Percentiles rank a stretch among this genome's conserved stretches.
Conservation (phyloP, 2,797 vertebrate genomes). For the Darevskia nairensis region DNA sequence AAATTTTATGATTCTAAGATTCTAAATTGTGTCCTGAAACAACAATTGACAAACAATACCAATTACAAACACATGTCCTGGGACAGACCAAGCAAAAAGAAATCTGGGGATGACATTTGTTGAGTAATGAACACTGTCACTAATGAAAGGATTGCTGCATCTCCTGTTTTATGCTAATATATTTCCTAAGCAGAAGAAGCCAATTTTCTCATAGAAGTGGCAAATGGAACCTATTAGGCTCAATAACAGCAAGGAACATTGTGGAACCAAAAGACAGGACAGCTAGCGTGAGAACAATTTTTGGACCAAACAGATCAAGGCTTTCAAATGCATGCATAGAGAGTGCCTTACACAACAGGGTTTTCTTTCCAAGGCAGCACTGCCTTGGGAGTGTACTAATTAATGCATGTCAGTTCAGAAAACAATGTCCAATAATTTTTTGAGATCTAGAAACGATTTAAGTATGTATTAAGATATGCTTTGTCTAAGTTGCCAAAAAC, state of each 20-base stretch:
- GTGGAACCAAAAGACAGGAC: neutral
- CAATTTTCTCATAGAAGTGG: slow-evolving; percentile 30
- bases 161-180: slow-evolving; percentile 51
- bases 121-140: slow-evolving; percentile 59
- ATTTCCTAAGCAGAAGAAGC: slow-evolving; percentile 58
- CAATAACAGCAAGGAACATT: slow-evolving; percentile 48
- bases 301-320: slow-evolving; percentile 26
- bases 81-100: slow-evolving; percentile 53
- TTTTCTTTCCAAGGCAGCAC: neutral
- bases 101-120: slow-evolving; percentile 50
- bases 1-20: slow-evolving; percentile 55
- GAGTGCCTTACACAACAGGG: slow-evolving; percentile 6
- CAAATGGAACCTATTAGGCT: slow-evolving; percentile 63
- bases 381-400: neutral
- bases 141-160: slow-evolving; percentile 46
- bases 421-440: neutral
- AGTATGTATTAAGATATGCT: neutral
- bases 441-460: neutral
- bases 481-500: neutral
- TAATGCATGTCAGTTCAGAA: neutral
- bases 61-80: slow-evolving; percentile 76
- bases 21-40: slow-evolving; percentile 57
- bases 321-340: slow-evolving; percentile 34
- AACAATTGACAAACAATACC: slow-evolving; percentile 39
- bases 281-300: neutral